Base-by-base conservation (phyloP, 2,888 invertebrate genomes). In the Drosophila borealis region DNA sequence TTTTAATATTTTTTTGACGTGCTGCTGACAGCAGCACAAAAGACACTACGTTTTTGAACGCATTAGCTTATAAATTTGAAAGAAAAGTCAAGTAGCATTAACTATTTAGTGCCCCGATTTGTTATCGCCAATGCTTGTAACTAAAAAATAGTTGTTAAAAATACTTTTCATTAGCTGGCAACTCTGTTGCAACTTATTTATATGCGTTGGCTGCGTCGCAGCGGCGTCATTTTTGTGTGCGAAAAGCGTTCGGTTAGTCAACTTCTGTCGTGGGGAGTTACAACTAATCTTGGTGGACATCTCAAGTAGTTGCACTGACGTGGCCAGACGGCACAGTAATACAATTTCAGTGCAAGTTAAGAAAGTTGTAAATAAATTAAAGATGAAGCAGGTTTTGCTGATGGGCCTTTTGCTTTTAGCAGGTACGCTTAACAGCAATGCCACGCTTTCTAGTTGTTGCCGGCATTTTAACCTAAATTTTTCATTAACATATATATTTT, bases 371-470 rank as follows among this genome's bases (percentile, higher is more conserved):
- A n/a, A 6, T 50, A 87, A 36, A 11, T 11, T n/a, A 55, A 55
- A 69, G 55, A 91, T 92, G 91, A 92, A 91, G 66, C 89, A 90
- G 59, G 85, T 89, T 11, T 69, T 91, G 48, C 70, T 91, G 42
- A 42, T 91, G 37, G 88, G 91, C 25, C 54, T 92, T 64, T 73
- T 92, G 72, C 87, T 92, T 36, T 68, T 92, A 53, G 86, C 91
- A 80, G 92, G 92, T 92, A 59, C 72, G 68, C 54, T 39, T 67
- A 14, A n/a, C 9, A 36, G 6, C 11, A 41, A 37, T 63, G 56
- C 76, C 70, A 63, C 54, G 69, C 61, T 64, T 57, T 48, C n/a
- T 4, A 54, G n/a, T 21, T 25, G 13, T 21, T 74, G 70, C 88
- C 89, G 82, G 78, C 73, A 45, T 63, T 64, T 75, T 75, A 88